Evolutionary conservation across 2,797 vertebrate genomes (phyloP).

Genomic region (Manis crassicaudata): DNA sequence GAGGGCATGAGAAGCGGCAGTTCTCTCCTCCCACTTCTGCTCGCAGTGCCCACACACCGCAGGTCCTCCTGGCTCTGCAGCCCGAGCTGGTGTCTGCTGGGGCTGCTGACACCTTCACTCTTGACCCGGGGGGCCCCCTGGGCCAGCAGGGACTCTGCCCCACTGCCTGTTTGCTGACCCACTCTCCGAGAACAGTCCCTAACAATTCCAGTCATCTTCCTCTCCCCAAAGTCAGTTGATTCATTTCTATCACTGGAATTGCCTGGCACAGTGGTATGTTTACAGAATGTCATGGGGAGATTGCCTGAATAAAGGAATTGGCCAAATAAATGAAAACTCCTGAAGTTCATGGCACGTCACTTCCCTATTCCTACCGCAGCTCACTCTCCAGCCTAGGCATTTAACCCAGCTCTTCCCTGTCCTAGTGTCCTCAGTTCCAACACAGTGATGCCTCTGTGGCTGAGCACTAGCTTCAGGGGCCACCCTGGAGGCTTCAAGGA

Average conservation of each 20-base stretch:
- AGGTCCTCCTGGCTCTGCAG: not conserved
- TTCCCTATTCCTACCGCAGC: not conserved
- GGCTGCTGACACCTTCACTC: not conserved
- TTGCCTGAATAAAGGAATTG: not conserved
- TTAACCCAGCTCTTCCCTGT: not conserved
- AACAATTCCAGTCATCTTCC: not conserved
- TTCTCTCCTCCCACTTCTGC: not conserved
- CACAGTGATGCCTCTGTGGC: not conserved
- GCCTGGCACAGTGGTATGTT: not conserved
- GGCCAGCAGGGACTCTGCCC: not conserved
- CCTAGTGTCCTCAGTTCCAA: not conserved
- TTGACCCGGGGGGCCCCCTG: fast-evolving
- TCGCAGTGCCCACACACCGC: not conserved
- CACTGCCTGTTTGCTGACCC: not conserved
- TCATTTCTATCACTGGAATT: not conserved
- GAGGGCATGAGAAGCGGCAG: too few relatives aligned
- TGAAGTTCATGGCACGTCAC: not conserved
- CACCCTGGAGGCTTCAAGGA: not conserved
- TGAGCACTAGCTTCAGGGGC: not conserved
- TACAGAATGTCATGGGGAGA: not conserved
- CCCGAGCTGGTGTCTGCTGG: too few relatives aligned
- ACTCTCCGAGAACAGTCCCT: not conserved
- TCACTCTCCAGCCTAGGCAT: not conserved
- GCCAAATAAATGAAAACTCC: constrained; percentile 15
- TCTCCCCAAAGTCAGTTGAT: not conserved